Base-by-base conservation (phyloP, 2,797 vertebrate species). In the Sphenodon punctatus region DNA sequence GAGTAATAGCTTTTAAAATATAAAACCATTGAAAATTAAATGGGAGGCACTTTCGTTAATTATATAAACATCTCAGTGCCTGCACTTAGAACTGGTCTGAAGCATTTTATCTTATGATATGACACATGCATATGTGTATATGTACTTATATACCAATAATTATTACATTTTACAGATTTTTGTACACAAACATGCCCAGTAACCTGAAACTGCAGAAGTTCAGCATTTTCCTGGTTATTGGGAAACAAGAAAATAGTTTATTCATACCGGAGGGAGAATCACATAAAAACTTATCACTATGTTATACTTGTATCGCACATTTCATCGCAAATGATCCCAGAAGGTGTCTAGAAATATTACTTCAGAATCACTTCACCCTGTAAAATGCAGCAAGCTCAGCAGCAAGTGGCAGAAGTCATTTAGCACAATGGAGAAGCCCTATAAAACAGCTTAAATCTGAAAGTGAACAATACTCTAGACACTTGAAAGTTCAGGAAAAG, bases 1-100 rank as follows among this genome's bases (percentile, higher is more conserved):
- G 79, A 87, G 46, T 84, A 87, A 81, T 61, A 82, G 61, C 53
- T n/a, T 69, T 39, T 45, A 73, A 75, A 82, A 77, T 3, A 56
- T 42, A 23, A 68, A 75, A 39, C 2, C n/a, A n/a, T n/a, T n/a
- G n/a, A n/a, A n/a, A n/a, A n/a, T n/a, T n/a, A n/a, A n/a, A n/a
- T n/a, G n/a, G n/a, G n/a, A n/a, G n/a, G n/a, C n/a, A n/a, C n/a
- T n/a, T n/a, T n/a, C n/a, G n/a, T n/a, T n/a, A n/a, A n/a, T n/a
- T n/a, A n/a, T n/a, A n/a, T n/a, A n/a, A n/a, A n/a, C n/a, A n/a
- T n/a, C n/a, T n/a, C n/a, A n/a, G n/a, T n/a, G n/a, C n/a, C n/a
- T n/a, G n/a, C n/a, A n/a, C n/a, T n/a, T n/a, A n/a, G n/a, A n/a
- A n/a, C n/a, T n/a, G n/a, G n/a, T n/a, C n/a, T n/a, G n/a, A n/a